phyloP scores from a whole-genome alignment of 2,888 invertebrate species.

The Morinoia aosen region DNA sequence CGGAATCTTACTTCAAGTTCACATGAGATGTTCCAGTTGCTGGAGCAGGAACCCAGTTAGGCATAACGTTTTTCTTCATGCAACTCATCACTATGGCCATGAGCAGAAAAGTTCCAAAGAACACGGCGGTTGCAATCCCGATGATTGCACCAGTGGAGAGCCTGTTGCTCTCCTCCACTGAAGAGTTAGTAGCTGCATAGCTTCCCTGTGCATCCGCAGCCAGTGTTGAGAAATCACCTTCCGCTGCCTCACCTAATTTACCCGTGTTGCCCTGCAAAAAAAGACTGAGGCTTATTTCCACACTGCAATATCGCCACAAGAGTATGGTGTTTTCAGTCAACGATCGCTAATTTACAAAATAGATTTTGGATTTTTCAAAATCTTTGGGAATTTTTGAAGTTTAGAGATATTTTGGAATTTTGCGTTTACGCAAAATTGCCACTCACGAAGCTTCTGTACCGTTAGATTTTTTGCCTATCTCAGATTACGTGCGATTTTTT shows the following conservation, averaged over 20 bases:
- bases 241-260: background rate
- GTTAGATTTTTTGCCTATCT: too few species aligned
- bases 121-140: background rate
- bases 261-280: background rate
- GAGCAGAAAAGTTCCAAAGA: background rate
- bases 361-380: too few species aligned
- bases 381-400: too few species aligned
- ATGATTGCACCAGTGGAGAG: background rate
- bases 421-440: too few species aligned
- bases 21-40: background rate
- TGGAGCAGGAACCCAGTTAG: background rate
- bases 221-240: background rate
- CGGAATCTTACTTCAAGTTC: background rate
- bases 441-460: too few species aligned
- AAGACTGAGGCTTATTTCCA: too few species aligned
- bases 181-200: background rate
- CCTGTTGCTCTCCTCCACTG: background rate
- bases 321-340: too few species aligned
- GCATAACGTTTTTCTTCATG: background rate
- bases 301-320: too few species aligned
- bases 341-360: too few species aligned
- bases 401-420: too few species aligned
- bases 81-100: background rate
- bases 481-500: too few species aligned
- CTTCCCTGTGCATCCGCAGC: background rate